Base-by-base conservation (phyloP, 2,797 vertebrate genomes). In the Xerus rutilus region DNA sequence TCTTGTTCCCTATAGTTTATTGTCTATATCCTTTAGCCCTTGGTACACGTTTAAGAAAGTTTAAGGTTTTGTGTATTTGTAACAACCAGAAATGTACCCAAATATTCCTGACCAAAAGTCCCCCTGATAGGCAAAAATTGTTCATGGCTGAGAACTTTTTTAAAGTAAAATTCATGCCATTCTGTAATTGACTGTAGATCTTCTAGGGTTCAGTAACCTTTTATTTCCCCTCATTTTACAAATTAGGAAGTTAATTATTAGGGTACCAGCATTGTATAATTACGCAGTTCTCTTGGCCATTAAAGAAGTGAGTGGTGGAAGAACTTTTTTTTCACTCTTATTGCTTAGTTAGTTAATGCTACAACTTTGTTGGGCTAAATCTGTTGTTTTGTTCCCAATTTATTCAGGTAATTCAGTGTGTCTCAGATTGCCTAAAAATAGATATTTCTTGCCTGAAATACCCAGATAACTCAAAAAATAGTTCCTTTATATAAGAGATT, bases 371-470 rank as follows among this genome's bases (percentile, higher is more conserved):
- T 91, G 54, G 59, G 32, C 57, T 89, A 64, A 76, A 43, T 92
- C 30, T 84, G 62, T 88, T 72, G 67, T 76, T 91, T 84, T 35
- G 28, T 67, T 92, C 8, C 28, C 20, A 43, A 35, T 35, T 82
- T 77, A 43, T 59, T 72, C 89, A 73, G 11, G 54, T 83, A 87
- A 32, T 57, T 87, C 32, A 32, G 2, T 74, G 32, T 87, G 45
- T 64, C 52, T 74, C 18, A 89, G 67, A 59, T 88, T 76, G 18
- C 11, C 70, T 45, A 43, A 74, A 12, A 83, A 1, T 84, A 83
- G 47, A 45, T 93, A 57, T 69, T 93, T 87, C 45, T 91, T 85
- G 62, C 20, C 45, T 92, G 67, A n/a, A 76, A 72, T 77, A 76
- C 20, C 18, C 62, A 73, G 32, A 45, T 62, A 13, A 79, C 86